Evolutionary conservation across 2,888 invertebrate species (phyloP).

Genomic region (Chydorus sphaericus): DNA sequence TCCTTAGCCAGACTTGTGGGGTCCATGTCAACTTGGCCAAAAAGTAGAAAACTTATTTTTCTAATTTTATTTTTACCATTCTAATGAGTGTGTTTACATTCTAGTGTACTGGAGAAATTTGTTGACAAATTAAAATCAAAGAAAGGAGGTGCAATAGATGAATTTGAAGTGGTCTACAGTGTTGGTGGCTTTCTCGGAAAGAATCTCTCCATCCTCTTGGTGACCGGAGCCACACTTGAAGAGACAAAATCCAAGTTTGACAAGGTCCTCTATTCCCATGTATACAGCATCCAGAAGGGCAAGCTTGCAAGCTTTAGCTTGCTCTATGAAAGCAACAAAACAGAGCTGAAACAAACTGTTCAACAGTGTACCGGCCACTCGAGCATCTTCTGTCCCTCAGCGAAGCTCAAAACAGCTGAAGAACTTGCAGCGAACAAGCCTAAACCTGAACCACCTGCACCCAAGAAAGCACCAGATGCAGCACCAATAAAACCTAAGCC

Average conservation of each 20-base stretch:
- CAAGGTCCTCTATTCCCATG: not conserved
- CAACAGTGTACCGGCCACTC: not conserved
- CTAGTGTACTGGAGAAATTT: constrained; percentile 18
- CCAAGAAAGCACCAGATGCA: not conserved
- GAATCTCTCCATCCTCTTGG: not conserved
- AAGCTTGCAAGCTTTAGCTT: not conserved
- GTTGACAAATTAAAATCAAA: constrained; percentile 15
- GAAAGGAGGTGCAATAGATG: constrained; percentile 4
- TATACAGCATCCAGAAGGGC: not conserved
- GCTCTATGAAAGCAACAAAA: not conserved
- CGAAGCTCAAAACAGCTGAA: not conserved
- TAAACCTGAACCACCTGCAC: not conserved
- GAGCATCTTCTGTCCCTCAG: not conserved
- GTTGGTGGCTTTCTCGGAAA: not conserved
- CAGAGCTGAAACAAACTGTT: not conserved
- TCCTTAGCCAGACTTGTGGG: constrained; percentile 31
- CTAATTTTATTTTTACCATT: constrained; percentile 12
- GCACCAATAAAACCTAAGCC: not conserved
- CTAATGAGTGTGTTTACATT: not conserved
- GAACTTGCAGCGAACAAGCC: not conserved
- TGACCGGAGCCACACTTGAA: not conserved
- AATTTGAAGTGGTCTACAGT: not conserved
- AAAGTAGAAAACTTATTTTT: constrained; percentile 24
- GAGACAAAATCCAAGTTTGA: not conserved
- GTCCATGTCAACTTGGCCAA: constrained; percentile 34